Evolutionary conservation across 2,797 vertebrate genomes (phyloP).

Genomic region (Bovichtus variegatus): DNA sequence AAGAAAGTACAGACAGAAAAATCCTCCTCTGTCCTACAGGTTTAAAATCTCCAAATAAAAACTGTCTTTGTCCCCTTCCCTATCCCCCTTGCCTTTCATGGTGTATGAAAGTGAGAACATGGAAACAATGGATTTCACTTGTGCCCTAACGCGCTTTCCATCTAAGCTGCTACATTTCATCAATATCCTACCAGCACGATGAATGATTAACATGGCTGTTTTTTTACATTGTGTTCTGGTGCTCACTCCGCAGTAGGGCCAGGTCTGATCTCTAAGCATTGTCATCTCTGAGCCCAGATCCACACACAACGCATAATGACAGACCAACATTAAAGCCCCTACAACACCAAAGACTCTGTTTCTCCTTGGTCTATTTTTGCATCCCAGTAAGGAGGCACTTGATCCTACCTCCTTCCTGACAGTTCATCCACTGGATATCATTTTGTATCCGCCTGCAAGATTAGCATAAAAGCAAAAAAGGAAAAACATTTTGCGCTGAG

Average conservation of each 20-base stretch:
- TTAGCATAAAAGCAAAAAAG: constrained; percentile 73
- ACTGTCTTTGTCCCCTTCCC: constrained; percentile 28
- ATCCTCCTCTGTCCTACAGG: constrained; percentile 57
- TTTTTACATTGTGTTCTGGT: constrained; percentile 46
- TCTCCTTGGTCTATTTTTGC: constrained; percentile 78
- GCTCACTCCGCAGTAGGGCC: constrained; percentile 41
- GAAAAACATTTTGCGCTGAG: constrained; percentile 52
- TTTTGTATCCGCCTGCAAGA: constrained; percentile 70
- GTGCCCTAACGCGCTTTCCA: constrained; percentile 56
- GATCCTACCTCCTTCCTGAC: constrained; percentile 77
- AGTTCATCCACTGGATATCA: constrained; percentile 71
- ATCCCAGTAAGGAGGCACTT: constrained; percentile 76
- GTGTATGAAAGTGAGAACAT: constrained; percentile 51
- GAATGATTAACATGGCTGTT: constrained; percentile 60
- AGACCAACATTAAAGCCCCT: constrained; percentile 68
- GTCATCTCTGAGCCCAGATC: constrained; percentile 60
- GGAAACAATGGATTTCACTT: constrained; percentile 64
- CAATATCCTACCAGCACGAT: constrained; percentile 48
- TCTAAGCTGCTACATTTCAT: constrained; percentile 60
- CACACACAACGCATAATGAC: constrained; percentile 61
- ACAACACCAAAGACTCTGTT: constrained; percentile 64
- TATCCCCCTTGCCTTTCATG: constrained; percentile 19
- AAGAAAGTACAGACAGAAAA: constrained; percentile 66
- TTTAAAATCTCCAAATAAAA: constrained; percentile 71
- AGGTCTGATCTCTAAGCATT: constrained; percentile 65